Base-by-base conservation (phyloP, 1,140 invertebrate genomes). In the Sminthurides bifidus region DNA sequence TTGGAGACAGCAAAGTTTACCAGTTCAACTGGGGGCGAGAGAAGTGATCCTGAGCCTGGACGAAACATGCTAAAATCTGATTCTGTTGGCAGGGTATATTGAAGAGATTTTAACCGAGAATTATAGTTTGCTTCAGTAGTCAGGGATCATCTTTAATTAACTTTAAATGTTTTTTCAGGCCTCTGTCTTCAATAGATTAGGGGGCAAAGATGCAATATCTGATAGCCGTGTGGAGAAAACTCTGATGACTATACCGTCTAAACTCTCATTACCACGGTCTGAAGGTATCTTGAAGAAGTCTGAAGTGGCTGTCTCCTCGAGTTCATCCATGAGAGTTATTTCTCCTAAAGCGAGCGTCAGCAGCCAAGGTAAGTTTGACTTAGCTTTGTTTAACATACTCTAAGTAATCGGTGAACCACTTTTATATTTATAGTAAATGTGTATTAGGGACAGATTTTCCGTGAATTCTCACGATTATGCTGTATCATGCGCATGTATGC, bases 1-100 rank as follows among this genome's bases (percentile, higher is more conserved):
- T 69, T n/a, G 68, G 68, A 27, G 67, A 68, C 29, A 63, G 33
- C n/a, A 54, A 35, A 24, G 52, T 54, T 24, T 40, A 35, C 33
- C 33, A n/a, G n/a, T 8, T 35, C 8, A 35, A 35, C 33, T 35
- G 33, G 33, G 8, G 8, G 33, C 33, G 8, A 35, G 33, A 10
- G 33, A 35, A n/a, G 33, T 35, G n/a, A 35, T 35, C n/a, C n/a
- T n/a, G n/a, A n/a, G n/a, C n/a, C n/a, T n/a, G n/a, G n/a, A n/a
- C n/a, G n/a, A n/a, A n/a, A n/a, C n/a, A n/a, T n/a, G n/a, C n/a
- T n/a, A n/a, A n/a, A n/a, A n/a, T n/a, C n/a, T n/a, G n/a, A n/a
- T n/a, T n/a, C n/a, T n/a, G n/a, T n/a, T n/a, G n/a, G n/a, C n/a
- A n/a, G n/a, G n/a, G n/a, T n/a, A n/a, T n/a, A n/a, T n/a, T n/a